Percentiles rank a stretch among this genome's conserved stretches.
phyloP scores from a whole-genome alignment of 2,797 vertebrate species.

The Hydrocynus forskahlii region DNA sequence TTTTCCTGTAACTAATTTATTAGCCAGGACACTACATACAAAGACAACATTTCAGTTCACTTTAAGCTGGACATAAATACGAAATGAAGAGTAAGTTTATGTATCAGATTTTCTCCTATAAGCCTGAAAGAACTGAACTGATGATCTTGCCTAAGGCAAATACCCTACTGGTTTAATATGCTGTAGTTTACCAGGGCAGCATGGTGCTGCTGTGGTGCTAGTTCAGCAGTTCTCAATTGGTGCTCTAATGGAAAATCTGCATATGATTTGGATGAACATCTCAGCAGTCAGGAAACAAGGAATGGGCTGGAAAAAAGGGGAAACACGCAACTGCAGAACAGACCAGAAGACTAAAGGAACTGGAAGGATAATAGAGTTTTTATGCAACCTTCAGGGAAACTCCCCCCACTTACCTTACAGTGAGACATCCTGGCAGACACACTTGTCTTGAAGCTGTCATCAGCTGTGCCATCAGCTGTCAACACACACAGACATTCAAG shows the following conservation, averaged over 20 bases:
- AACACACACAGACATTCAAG: constrained; percentile 58
- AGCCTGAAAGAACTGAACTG: no score
- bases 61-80: no score
- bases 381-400: neutral
- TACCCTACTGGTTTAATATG: no score
- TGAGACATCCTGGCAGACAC: constrained; percentile 65
- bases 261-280: neutral
- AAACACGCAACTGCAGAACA: neutral
- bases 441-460: constrained; percentile 58
- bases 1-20: no score
- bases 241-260: neutral
- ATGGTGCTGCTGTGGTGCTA: neutral
- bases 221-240: neutral
- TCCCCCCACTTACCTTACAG: constrained; percentile 67
- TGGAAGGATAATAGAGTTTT: neutral
- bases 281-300: neutral
- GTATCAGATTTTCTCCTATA: no score
- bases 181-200: no score
- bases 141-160: no score
- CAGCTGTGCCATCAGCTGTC: constrained; percentile 64
- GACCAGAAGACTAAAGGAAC: neutral
- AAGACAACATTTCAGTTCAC: no score
- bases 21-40: no score
- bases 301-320: neutral
- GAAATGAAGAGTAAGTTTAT: no score